A percentile compares a stretch with the other conserved stretches of the same genome.
Conservation (phyloP, 2,888 invertebrate genomes). For the Zhuqinia jingwanae region DNA sequence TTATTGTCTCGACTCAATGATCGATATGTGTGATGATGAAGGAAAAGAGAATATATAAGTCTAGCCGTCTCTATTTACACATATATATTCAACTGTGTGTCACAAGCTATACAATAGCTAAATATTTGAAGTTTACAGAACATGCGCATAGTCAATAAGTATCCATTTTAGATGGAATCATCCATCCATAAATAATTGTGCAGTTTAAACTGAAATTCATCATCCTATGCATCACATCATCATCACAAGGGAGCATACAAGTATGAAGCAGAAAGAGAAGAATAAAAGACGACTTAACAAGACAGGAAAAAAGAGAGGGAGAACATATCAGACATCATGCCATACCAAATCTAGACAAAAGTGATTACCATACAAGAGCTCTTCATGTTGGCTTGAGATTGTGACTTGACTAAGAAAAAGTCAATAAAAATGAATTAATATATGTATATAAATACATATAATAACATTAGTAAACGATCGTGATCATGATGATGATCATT, state of each 20-base stretch:
- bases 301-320: conserved; percentile 17
- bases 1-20: conserved; percentile 18
- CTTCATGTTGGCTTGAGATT: neutral
- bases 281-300: conserved; percentile 31
- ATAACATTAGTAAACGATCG: no score
- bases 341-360: conserved; percentile 16
- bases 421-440: no score
- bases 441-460: no score
- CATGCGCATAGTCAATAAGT: conserved; percentile 7
- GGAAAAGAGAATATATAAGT: neutral
- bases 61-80: no score
- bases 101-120: neutral
- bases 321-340: conserved; percentile 17
- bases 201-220: conserved; percentile 27
- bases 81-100: neutral
- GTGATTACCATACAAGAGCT: conserved; percentile 60
- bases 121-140: conserved; percentile 6
- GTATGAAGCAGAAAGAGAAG: neutral
- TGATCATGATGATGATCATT: no score
- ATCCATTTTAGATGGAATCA: neutral
- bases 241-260: conserved; percentile 3
- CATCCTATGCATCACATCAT: neutral
- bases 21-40: conserved; percentile 19
- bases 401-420: no score
- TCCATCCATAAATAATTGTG: conserved; percentile 26